phyloP scores from a whole-genome alignment of 2,888 invertebrate genomes.

The Cetonia aurata region DNA sequence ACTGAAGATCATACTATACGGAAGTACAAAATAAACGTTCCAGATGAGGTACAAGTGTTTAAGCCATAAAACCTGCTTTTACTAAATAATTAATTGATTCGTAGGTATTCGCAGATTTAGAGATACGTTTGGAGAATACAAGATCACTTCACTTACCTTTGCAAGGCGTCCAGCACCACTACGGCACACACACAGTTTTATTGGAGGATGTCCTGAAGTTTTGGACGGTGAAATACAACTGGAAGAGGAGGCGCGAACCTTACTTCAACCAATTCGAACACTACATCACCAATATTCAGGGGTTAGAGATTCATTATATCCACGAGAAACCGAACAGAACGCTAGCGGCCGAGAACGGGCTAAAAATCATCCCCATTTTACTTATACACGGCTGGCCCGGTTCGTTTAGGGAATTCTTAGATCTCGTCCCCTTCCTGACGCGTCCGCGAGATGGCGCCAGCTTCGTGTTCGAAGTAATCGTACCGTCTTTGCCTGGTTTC shows the following conservation, averaged over 20 bases:
- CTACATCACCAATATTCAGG: constrained; percentile 77
- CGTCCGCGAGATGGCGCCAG: constrained; percentile 68
- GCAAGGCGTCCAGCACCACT: constrained; percentile 79
- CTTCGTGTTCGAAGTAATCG: constrained; percentile 77
- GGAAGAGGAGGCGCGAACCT: constrained; percentile 70
- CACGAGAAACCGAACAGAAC: constrained; percentile 69
- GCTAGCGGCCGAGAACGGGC: constrained; percentile 50
- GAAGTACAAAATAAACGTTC: constrained; percentile 71
- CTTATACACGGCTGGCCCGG: constrained; percentile 94
- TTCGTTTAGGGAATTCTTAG: constrained; percentile 85
- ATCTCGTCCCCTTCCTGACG: constrained; percentile 76
- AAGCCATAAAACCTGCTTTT: neutral
- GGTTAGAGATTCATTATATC: constrained; percentile 74
- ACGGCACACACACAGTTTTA: constrained; percentile 83
- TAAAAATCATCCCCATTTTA: constrained; percentile 74
- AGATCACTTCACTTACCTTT: constrained; percentile 68
- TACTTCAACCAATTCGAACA: constrained; percentile 76
- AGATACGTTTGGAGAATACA: constrained; percentile 69
- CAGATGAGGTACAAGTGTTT: constrained; percentile 67
- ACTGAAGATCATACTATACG: constrained; percentile 68
- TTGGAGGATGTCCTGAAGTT: constrained; percentile 76
- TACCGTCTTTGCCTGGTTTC: constrained; percentile 70
- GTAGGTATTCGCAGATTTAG: constrained; percentile 69
- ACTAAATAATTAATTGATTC: neutral
- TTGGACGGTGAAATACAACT: constrained; percentile 82